A percentile compares a stretch with the other conserved stretches of the same genome.
Evolutionary conservation across 2,888 invertebrate genomes (phyloP).

Genomic region (Ormyrus nitidulus): DNA sequence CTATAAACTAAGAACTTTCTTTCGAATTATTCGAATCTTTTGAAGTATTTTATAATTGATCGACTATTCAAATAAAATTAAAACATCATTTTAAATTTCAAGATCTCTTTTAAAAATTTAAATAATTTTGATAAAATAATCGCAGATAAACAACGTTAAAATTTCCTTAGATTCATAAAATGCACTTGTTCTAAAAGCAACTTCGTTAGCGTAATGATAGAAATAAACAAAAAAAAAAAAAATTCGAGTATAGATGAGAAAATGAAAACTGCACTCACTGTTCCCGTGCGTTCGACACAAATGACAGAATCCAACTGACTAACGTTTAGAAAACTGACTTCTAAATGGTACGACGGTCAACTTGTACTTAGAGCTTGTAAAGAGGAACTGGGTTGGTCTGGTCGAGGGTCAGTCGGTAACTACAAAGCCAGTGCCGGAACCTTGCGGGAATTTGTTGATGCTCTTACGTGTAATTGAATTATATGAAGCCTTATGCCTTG

Average conservation of each 20-base stretch:
- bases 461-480: slow-evolving; percentile 71
- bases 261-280: slow-evolving; percentile 48
- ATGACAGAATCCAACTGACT: slow-evolving; percentile 28
- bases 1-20: no score
- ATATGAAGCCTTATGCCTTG: slow-evolving; percentile 68
- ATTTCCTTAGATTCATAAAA: background rate
- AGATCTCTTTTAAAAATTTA: no score
- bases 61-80: no score
- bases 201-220: background rate
- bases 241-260: slow-evolving; percentile 7
- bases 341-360: slow-evolving; percentile 11
- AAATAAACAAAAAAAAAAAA: background rate
- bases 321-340: slow-evolving; percentile 28
- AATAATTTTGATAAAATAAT: no score
- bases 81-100: no score
- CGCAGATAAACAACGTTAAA: background rate
- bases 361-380: slow-evolving; percentile 24
- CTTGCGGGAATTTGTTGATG: slow-evolving; percentile 69
- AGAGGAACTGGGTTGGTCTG: slow-evolving; percentile 31
- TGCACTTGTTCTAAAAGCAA: slow-evolving; percentile 8
- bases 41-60: no score
- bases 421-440: slow-evolving; percentile 62
- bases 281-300: slow-evolving; percentile 21
- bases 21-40: no score
- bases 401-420: slow-evolving; percentile 60